Evolutionary conservation across 2,888 invertebrate genomes (phyloP), one percentile per base, ranked within the genome.

Genomic region (Myathropa florea): DNA sequence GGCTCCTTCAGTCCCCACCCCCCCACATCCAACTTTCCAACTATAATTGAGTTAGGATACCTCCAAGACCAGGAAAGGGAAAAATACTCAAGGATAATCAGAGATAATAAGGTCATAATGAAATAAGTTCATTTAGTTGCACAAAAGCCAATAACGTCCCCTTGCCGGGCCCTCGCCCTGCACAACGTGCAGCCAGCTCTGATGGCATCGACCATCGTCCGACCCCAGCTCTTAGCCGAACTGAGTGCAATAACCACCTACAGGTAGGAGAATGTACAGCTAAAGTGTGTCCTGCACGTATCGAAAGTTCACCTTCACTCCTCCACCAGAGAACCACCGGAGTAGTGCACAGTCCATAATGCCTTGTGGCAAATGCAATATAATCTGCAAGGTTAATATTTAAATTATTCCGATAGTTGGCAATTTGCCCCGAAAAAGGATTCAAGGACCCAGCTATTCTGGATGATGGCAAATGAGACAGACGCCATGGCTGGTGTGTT

Each of bases 281-380:
- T 18, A 46, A 18, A 46, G 24, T 30, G 57, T 46, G 46, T 18
- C 46, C 18, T 46, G 46, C 28, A 65, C 67, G 67, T 57, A 84
- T 72, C 23, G 76, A 71, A 80, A 80, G 57, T 76, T 84, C 23
- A 23, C 18, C 10, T 26, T 26, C 65, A 46, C 14, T 36, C 39
- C n/a, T 7, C 18, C 46, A 18, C n/a, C 46, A 7, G 18, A 33
- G 33, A 12, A 63, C 39, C 68, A 57, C 71, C 67, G 68, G 57
- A 65, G 53, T 57, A 84, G 67, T 57, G 60, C 24, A 61, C 65
- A 60, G 83, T 73, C 70, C 46, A 78, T 86, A 86, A 86, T 83
- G 83, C 57, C 83, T 65, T 86, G 78, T 86, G 78, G 86, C 86
- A 78, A 86, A 83, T 78, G 82, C 86, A 83, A 83, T 86, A 83